phyloP scores from a whole-genome alignment of 2,797 vertebrate genomes.

The Pantherophis vulpinus region DNA sequence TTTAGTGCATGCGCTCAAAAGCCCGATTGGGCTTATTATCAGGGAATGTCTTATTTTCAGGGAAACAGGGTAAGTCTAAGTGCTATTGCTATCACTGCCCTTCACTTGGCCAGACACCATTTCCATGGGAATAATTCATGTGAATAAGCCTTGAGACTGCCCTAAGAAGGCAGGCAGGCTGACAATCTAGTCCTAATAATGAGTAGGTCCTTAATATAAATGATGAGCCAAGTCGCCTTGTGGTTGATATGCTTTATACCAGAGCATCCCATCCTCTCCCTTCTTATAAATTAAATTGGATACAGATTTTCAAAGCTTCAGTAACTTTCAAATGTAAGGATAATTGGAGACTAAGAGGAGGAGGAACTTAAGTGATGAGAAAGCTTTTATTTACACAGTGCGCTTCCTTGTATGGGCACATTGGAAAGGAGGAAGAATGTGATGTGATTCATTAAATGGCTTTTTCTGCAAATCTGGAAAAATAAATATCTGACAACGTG shows the following conservation, averaged over 20 bases:
- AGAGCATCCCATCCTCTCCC: neutral
- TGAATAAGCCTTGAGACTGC: neutral
- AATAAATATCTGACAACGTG: neutral
- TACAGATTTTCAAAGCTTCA: conserved; percentile 4
- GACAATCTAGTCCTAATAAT: neutral
- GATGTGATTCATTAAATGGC: neutral
- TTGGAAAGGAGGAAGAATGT: neutral
- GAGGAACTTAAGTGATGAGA: neutral
- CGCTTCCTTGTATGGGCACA: neutral
- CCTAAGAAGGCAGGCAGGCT: neutral
- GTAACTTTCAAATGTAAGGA: neutral
- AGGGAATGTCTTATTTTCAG: too few relatives aligned
- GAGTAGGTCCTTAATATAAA: neutral
- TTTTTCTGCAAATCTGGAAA: conserved; percentile 7
- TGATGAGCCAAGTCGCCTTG: neutral
- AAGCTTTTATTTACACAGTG: neutral
- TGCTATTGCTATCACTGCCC: neutral
- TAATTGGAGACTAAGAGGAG: conserved; percentile 4
- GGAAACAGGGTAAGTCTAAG: too few relatives aligned
- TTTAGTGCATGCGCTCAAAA: too few relatives aligned
- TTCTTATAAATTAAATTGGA: neutral
- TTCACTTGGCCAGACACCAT: neutral
- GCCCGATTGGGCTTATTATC: too few relatives aligned
- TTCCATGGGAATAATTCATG: neutral
- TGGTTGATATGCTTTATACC: neutral